phyloP scores from a whole-genome alignment of 2,888 invertebrate species.

The Tridacna gigas region DNA sequence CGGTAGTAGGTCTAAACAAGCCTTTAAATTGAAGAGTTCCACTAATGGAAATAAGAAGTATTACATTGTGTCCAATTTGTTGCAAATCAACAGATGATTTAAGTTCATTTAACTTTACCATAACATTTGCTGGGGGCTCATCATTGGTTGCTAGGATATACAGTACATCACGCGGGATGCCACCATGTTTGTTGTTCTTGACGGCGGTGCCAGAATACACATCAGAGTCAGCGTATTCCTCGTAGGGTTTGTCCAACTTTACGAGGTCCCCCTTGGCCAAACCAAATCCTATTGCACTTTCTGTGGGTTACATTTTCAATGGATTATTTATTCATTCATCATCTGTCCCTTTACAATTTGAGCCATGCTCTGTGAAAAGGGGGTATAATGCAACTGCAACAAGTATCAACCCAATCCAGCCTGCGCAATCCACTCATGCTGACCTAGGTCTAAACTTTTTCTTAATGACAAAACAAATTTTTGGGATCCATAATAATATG shows the following conservation, averaged over 20 bases:
- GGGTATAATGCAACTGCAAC: no score
- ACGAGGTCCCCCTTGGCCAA: slow-evolving; percentile 76
- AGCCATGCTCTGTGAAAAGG: no score
- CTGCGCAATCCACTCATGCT: no score
- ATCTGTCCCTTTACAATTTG: no score
- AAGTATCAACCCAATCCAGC: no score
- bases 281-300: slow-evolving; percentile 71
- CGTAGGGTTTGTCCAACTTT: slow-evolving; percentile 68
- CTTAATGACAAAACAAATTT: no score
- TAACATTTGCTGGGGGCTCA: slow-evolving; percentile 68
- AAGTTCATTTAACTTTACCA: slow-evolving; percentile 69
- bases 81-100: neutral
- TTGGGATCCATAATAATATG: no score
- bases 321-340: no score
- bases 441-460: no score
- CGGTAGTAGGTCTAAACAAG: no score
- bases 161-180: slow-evolving; percentile 72
- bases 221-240: slow-evolving; percentile 63
- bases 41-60: no score
- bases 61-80: neutral
- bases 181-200: slow-evolving; percentile 68
- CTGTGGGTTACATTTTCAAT: slow-evolving; percentile 41
- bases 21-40: no score
- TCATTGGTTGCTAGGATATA: slow-evolving; percentile 72
- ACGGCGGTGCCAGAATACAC: slow-evolving; percentile 68